These are phyloP conservation scores for Phainopepla nitens DNA, from an alignment of 2,113 vertebrate genomes.

Conservation along the genomic window DNA sequence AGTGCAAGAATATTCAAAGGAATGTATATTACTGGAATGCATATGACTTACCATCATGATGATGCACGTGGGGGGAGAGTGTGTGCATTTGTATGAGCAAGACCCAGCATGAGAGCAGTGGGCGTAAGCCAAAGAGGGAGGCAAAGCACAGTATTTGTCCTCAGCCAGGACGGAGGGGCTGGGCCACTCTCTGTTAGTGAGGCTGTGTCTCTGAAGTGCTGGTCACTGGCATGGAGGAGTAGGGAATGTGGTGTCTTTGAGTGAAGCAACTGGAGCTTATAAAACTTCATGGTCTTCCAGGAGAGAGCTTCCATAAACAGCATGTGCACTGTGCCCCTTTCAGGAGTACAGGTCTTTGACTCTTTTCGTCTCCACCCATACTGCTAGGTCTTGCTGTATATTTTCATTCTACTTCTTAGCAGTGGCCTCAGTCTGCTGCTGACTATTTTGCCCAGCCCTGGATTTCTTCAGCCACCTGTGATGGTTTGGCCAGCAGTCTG, in stretches of 20 bases:
- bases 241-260: neutral
- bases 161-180: neutral
- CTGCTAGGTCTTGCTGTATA: neutral
- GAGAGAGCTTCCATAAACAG: neutral
- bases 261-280: neutral
- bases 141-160: neutral
- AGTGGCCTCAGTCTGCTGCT: neutral
- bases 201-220: neutral
- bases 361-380: neutral
- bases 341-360: rapidly evolving
- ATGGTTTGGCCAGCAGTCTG: neutral
- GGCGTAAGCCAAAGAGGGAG: neutral
- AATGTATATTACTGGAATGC: neutral
- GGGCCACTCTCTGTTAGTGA: neutral
- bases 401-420: neutral
- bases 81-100: neutral
- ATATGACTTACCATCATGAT: neutral
- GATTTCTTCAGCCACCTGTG: neutral
- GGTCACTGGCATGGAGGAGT: neutral
- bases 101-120: neutral
- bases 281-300: neutral
- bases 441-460: neutral
- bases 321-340: neutral
- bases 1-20: neutral
- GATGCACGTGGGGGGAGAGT: neutral